These are phyloP conservation scores for Aldabrachelys gigantea DNA, from an alignment of 2,113 vertebrate species.

Conservation along the genomic window DNA sequence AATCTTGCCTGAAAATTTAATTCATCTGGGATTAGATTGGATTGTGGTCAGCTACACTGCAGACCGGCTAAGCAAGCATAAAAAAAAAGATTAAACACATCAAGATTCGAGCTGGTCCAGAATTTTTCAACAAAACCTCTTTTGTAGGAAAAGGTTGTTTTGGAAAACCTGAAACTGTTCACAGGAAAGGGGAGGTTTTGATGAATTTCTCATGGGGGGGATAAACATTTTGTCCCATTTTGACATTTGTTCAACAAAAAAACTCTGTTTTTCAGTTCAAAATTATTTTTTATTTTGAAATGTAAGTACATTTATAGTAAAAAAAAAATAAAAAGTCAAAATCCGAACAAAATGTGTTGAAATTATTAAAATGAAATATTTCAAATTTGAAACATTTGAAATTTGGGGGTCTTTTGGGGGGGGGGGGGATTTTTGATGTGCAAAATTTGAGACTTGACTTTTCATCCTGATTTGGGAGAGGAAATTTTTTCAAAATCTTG, in stretches of 20 bases:
- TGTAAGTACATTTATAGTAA: background rate
- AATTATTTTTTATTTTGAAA: background rate
- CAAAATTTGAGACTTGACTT: background rate
- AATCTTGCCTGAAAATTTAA: background rate
- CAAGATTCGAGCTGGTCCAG: background rate
- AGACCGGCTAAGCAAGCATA: background rate
- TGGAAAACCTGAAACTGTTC: background rate
- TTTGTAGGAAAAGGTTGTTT: background rate
- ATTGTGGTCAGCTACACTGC: background rate
- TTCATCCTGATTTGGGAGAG: background rate
- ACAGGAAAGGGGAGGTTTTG: background rate
- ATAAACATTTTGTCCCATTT: background rate
- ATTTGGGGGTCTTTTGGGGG: too few relatives aligned
- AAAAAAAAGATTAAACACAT: background rate
- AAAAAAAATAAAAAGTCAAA: background rate
- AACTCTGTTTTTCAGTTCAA: background rate
- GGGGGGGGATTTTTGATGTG: background rate
- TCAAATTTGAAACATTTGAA: background rate
- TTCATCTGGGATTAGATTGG: background rate
- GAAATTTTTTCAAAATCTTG: background rate
- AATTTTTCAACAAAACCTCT: background rate
- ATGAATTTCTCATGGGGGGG: background rate
- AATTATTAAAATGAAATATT: background rate
- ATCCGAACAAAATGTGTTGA: background rate
- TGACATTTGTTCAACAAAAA: background rate